These are phyloP conservation scores for Pipa parva DNA, from an alignment of 2,113 vertebrate genomes.

Conservation along the genomic window DNA sequence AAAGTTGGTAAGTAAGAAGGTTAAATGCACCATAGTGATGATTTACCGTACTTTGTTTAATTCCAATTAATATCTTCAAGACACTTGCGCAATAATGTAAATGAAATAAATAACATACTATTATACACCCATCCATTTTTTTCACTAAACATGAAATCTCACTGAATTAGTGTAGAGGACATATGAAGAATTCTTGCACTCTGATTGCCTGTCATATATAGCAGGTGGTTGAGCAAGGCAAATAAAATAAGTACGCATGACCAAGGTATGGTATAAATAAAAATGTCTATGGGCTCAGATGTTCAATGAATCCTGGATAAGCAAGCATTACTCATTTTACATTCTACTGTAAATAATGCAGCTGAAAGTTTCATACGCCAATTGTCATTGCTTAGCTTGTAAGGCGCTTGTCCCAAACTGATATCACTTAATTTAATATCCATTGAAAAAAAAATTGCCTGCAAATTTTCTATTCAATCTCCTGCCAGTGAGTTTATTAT, in stretches of 20 bases:
- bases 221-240: constrained; percentile 6
- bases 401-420: background rate
- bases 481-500: constrained; percentile 24
- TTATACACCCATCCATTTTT: background rate
- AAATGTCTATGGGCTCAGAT: constrained; percentile 28
- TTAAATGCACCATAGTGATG: no score
- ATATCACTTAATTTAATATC: background rate
- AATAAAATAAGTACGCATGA: constrained; percentile 4
- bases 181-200: constrained; percentile 3
- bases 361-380: background rate
- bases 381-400: background rate
- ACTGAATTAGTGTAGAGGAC: background rate
- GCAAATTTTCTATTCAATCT: constrained; percentile 19
- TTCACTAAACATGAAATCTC: background rate
- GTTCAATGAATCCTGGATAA: constrained; percentile 6
- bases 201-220: constrained; percentile 36
- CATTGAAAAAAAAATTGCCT: background rate
- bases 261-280: constrained; percentile 44
- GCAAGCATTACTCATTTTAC: constrained; percentile 2
- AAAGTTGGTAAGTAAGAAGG: no score
- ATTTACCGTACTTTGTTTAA: no score
- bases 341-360: background rate
- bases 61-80: background rate
- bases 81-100: background rate
- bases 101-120: background rate